phyloP scores from a whole-genome alignment of 2,888 invertebrate genomes.

The Nebria brevicollis region DNA sequence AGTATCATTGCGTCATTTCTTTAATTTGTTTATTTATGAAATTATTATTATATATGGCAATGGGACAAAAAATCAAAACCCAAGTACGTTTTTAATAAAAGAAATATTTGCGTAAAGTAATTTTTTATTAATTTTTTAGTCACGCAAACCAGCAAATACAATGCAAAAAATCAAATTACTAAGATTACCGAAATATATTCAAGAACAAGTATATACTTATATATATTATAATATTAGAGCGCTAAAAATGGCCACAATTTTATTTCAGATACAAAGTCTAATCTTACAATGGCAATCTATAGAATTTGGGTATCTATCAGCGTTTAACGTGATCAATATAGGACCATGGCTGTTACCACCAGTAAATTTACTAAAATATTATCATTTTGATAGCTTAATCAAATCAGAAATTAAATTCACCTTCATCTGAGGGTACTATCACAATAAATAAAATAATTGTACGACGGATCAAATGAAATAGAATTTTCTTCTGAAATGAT shows the following conservation, averaged over 20 bases:
- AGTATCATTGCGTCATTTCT: slow-evolving; percentile 27
- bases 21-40: slow-evolving; percentile 15
- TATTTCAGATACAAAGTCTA: slow-evolving; percentile 27
- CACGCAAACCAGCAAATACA: slow-evolving; percentile 21
- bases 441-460: too few relatives aligned
- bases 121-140: slow-evolving; percentile 13
- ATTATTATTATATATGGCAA: slow-evolving; percentile 27
- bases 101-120: background rate
- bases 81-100: background rate
- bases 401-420: too few relatives aligned
- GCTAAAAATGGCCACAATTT: background rate
- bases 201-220: slow-evolving; percentile 20
- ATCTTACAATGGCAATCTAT: slow-evolving; percentile 26
- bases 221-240: background rate
- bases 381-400: too few relatives aligned
- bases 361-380: slow-evolving; percentile 3
- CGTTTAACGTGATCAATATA: slow-evolving; percentile 28
- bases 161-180: slow-evolving; percentile 21
- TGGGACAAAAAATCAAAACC: slow-evolving; percentile 28
- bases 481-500: background rate
- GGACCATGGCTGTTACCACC: slow-evolving; percentile 30
- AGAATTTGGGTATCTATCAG: slow-evolving; percentile 20
- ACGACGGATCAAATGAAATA: background rate
- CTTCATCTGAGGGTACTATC: too few relatives aligned
- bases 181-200: slow-evolving; percentile 14